A percentile compares a stretch with the other conserved stretches of the same genome.
These are phyloP conservation scores for Phasia obesa DNA, from an alignment of 2,888 invertebrate species.

Conservation along the genomic window DNA sequence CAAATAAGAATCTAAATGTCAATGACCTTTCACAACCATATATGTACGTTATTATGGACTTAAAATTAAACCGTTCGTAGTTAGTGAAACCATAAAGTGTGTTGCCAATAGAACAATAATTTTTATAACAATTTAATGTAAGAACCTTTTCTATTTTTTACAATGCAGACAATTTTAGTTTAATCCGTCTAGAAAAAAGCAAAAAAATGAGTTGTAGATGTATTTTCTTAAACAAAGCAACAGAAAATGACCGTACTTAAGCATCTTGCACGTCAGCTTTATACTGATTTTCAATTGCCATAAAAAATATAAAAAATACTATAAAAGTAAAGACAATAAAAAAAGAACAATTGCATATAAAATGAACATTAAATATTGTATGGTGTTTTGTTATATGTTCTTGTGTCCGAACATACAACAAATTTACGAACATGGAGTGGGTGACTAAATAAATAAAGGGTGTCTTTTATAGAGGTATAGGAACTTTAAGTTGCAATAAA, in stretches of 20 bases:
- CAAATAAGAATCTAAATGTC: constrained; percentile 30
- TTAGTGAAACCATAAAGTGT: constrained; percentile 32
- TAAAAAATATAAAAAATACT: constrained; percentile 34
- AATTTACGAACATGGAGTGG: constrained; percentile 43
- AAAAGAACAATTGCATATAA: constrained; percentile 49
- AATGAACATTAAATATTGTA: constrained; percentile 47
- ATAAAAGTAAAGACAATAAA: constrained; percentile 30
- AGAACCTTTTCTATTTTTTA: constrained; percentile 25
- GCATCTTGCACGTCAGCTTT: constrained; percentile 69
- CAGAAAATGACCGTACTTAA: constrained; percentile 61
- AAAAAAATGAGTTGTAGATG: constrained; percentile 53
- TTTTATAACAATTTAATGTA: constrained; percentile 59
- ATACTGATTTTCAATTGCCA: constrained; percentile 62
- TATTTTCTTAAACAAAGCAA: constrained; percentile 41
- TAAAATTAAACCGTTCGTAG: not conserved
- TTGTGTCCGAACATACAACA: constrained; percentile 35
- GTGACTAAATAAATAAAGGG: constrained; percentile 52
- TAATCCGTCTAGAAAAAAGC: constrained; percentile 46
- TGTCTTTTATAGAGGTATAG: too few relatives aligned
- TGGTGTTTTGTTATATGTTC: constrained; percentile 27
- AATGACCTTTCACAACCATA: constrained; percentile 26
- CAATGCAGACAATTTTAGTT: constrained; percentile 47
- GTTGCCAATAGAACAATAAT: constrained; percentile 37
- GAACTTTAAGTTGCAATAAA: too few relatives aligned
- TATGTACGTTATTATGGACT: constrained; percentile 12